Base-by-base conservation (phyloP, 2,888 invertebrate genomes). In the Tinea pellionella region DNA sequence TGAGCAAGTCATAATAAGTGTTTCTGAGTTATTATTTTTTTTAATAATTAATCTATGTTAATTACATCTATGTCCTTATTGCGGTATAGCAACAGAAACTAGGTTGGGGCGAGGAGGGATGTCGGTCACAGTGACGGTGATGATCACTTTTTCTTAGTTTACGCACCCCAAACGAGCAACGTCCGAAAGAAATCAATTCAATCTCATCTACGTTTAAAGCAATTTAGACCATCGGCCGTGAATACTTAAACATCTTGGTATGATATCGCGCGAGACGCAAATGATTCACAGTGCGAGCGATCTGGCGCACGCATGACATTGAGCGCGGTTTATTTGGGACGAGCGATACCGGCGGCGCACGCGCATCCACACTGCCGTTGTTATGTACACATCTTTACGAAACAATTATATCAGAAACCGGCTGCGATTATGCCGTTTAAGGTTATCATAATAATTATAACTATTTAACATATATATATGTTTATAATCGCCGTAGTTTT, bases 321-420 rank as follows among this genome's bases (percentile, higher is more conserved):
- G 47, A 47, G 47, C 15, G 47, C 47, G 47, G 16, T 47, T 47
- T 47, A 47, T 47, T 47, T 47, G 47, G 47, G 47, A 47, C 47
- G 47, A 15, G 15, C n/a, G 47, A 8, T 7, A n/a, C 8, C 47
- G n/a, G 16, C 47, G 47, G 16, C 47, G 47, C 47, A 15, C 15
- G 47, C 47, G 47, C 47, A 47, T 47, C 47, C 47, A 16, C 47
- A 2, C 47, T 4, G 6, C n/a, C 13, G 13, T 47, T 47, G 47
- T 47, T 47, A 47, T 47, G 47, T 47, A 47, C 47, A 47, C 47
- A n/a, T n/a, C 6, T 30, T 30, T 30, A n/a, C 37, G 37, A 37
- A 37, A 4, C 47, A 47, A 47, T 47, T 47, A 47, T 16, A 37
- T 37, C 37, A 37, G 37, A 13, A 47, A 47, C 47, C 47, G 47